phyloP scores from a whole-genome alignment of 2,888 invertebrate genomes.

The Agrilus cyanescens region DNA sequence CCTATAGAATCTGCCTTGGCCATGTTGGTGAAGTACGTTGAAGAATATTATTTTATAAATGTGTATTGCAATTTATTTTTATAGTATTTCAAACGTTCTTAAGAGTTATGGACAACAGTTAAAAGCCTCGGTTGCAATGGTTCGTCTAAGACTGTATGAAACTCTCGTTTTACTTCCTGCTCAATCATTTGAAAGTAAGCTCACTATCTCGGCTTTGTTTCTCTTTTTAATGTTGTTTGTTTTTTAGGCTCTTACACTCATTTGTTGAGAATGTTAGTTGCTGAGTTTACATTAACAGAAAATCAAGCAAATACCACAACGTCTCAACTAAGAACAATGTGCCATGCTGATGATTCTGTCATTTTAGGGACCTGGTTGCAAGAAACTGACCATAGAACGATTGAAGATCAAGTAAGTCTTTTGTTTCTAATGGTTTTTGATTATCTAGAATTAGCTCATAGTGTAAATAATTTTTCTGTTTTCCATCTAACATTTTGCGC shows the following conservation, averaged over 20 bases:
- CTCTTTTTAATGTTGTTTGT: conserved; percentile 3
- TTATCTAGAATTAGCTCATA: neutral
- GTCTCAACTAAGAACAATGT: conserved; percentile 68
- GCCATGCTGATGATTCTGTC: conserved; percentile 81
- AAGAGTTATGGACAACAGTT: conserved; percentile 84
- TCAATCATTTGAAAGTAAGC: conserved; percentile 62
- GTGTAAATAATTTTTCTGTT: neutral
- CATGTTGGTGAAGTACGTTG: conserved; percentile 79
- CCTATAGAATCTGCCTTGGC: conserved; percentile 93
- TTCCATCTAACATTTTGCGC: conserved; percentile 7
- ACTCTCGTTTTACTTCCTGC: conserved; percentile 68
- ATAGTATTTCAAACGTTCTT: conserved; percentile 69
- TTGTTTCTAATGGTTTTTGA: neutral
- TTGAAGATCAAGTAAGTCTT: conserved; percentile 84
- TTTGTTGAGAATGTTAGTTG: conserved; percentile 79
- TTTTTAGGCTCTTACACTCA: conserved; percentile 65
- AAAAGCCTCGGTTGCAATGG: conserved; percentile 89
- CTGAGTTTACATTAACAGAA: conserved; percentile 90
- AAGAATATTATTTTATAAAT: neutral
- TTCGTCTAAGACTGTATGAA: conserved; percentile 85
- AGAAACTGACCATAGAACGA: conserved; percentile 90
- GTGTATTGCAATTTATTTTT: conserved; percentile 12
- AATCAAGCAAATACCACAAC: conserved; percentile 86
- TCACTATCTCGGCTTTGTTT: neutral
- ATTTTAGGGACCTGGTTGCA: conserved; percentile 91